Evolutionary conservation across 2,113 vertebrate genomes (phyloP), one percentile per base, ranked within the genome.

Genomic region (Campylorhamphus procurvoides): DNA sequence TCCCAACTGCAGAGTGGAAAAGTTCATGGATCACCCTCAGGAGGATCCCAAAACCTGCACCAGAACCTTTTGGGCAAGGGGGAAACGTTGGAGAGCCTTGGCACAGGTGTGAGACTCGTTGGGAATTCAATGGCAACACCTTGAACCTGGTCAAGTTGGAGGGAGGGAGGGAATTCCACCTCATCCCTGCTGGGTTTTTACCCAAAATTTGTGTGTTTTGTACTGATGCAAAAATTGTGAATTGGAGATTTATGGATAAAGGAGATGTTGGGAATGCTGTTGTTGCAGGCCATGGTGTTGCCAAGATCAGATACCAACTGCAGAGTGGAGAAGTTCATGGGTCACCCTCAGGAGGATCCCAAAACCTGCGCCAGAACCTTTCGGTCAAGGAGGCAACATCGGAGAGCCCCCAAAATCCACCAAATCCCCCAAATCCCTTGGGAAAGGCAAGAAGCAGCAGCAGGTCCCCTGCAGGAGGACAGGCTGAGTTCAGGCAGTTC

Each of bases 291-390:
- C 49, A 1, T 0, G 2, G 33, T 4, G 58, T 16, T 35, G 5
- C 75, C 9, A 10, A 0, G 3, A 9, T 10, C 24, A 4, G 18
- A 35, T 9, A 71, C 19, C 22, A 56, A 18, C 2, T 5, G 25
- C 44, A 6, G 39, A 10, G 2, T 0, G 18, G 40, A 13, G 47
- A n/a, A 0, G 33, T 1, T 8, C 6, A 0, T 0, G 23, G 27
- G 14, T 52, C 59, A 0, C 8, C 29, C 31, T 9, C 8, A 0
- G 68, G 77, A 77, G 5, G 39, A 59, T 25, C 77, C 52, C 53
- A 0, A 22, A 28, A 44, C 15, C 27, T 0, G 1, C 13, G 0
- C 7, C 0, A 12, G 56, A 76, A 1, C 3, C 1, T 25, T 55
- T 35, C 2, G 0, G 28, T 7, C 3, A 31, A 1, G 28, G 68